Base-by-base conservation (phyloP, 2,888 invertebrate genomes). In the Himalopsyche japonica region DNA sequence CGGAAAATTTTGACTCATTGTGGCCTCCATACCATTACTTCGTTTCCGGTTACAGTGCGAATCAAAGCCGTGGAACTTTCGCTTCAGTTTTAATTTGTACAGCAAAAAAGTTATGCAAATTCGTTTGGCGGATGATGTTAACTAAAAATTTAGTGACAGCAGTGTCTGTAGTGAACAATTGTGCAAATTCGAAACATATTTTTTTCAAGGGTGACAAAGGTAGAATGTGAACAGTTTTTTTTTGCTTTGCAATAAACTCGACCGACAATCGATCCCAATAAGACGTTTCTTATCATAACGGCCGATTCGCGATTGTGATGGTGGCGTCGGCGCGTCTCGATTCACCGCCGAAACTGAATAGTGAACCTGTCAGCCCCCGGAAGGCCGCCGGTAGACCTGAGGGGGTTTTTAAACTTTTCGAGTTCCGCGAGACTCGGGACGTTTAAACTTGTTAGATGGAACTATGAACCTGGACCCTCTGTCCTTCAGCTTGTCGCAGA, bases 401-500 rank as follows among this genome's bases (percentile, higher is more conserved):
- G 64, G 64, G 47, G 83, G 78, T 81, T 80, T 85, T 85, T 85
- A 85, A 85, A 85, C 85, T 85, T 86, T 86, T 86, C 86, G 86
- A 83, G 83, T 83, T 79, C 48, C 47, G 57, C 84, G 24, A 48
- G 79, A 84, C 85, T 85, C 85, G 86, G 82, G 79, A 85, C 82
- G 85, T 82, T 80, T 77, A 84, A 83, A 70, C 47, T 76, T 79
- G 83, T 85, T 81, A 79, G 80, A 93, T 92, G 97, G 97, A 97
- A 97, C 96, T 97, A 98, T 98, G 98, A 97, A 97, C 97, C 97
- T 98, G 95, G 98, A 98, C 95, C 96, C 98, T 95, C 95, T 98
- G 95, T 97, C 97, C 95, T 97, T 98, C 96, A 97, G 98, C 95
- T 96, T 98, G 96, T 97, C 97, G 95, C 98, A 98, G 96, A 98